Conservation (phyloP, 2,888 invertebrate species). For the Itoplectis maculator region DNA sequence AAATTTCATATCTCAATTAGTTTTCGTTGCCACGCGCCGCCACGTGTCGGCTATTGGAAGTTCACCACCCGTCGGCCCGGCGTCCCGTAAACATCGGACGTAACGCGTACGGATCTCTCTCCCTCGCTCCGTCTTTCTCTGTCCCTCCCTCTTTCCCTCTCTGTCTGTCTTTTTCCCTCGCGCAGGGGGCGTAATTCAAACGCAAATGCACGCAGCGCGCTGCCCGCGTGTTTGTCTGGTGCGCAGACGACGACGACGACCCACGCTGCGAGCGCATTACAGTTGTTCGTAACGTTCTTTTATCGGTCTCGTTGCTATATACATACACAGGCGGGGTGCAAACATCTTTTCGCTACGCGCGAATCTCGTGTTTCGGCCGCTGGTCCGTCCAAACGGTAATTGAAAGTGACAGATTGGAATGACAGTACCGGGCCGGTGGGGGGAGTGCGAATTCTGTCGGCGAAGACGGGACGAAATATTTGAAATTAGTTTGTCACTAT, state of each 20-base stretch:
- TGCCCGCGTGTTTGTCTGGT: slow-evolving; percentile 70
- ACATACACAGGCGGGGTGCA: slow-evolving; percentile 60
- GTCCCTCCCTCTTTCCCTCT: too few species aligned
- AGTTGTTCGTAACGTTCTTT: slow-evolving; percentile 55
- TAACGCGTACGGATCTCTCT: slow-evolving; percentile 20
- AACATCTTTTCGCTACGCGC: slow-evolving; percentile 67
- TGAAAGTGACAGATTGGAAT: slow-evolving; percentile 68
- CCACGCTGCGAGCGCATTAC: slow-evolving; percentile 38
- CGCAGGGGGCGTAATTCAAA: slow-evolving; percentile 77
- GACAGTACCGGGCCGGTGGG: slow-evolving; percentile 31
- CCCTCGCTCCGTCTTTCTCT: too few species aligned
- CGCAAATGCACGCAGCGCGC: slow-evolving; percentile 80
- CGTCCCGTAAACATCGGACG: slow-evolving; percentile 54
- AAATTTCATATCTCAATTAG: slow-evolving; percentile 84
- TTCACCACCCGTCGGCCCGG: slow-evolving; percentile 41
- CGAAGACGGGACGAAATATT: not conserved
- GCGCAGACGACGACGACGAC: slow-evolving; percentile 35
- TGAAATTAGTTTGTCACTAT: not conserved
- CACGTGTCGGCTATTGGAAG: slow-evolving; percentile 78
- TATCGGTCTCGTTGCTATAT: slow-evolving; percentile 58
- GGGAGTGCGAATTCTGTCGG: not conserved
- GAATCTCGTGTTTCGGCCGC: slow-evolving; percentile 14
- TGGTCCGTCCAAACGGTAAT: slow-evolving; percentile 51
- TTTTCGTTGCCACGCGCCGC: slow-evolving; percentile 82
- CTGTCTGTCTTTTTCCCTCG: too few species aligned